phyloP scores from a whole-genome alignment of 2,888 invertebrate genomes.

The Amphipyra berbera region DNA sequence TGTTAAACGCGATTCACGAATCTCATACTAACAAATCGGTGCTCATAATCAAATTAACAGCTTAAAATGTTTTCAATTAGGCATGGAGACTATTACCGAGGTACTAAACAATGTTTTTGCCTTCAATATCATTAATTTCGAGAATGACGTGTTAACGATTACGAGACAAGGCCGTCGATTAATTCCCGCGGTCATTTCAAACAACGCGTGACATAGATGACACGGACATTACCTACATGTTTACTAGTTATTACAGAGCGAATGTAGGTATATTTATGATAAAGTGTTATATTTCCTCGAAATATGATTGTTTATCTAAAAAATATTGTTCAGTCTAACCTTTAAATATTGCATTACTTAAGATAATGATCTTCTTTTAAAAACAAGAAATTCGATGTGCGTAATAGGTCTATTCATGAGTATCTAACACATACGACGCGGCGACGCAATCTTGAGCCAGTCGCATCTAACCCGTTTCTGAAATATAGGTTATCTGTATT shows the following conservation, averaged over 20 bases:
- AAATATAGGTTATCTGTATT: not conserved
- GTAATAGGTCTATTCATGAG: too few species aligned
- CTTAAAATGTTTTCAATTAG: constrained; percentile 22
- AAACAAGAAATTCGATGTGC: too few species aligned
- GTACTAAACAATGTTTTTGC: constrained; percentile 30
- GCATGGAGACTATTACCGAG: constrained; percentile 10
- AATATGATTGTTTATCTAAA: constrained; percentile 26
- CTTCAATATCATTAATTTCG: constrained; percentile 48
- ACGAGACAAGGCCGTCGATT: constrained; percentile 61
- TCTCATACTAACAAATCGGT: not conserved
- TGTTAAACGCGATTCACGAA: not conserved
- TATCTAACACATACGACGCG: too few species aligned
- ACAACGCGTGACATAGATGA: constrained; percentile 52
- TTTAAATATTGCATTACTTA: not conserved
- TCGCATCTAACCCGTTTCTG: too few species aligned
- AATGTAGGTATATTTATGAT: constrained; percentile 16
- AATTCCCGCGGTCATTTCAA: constrained; percentile 61
- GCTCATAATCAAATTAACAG: constrained; percentile 15
- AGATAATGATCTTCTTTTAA: not conserved
- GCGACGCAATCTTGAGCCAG: too few species aligned
- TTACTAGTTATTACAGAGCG: constrained; percentile 12
- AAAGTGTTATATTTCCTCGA: constrained; percentile 11
- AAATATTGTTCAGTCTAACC: constrained; percentile 6
- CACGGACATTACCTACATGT: constrained; percentile 40
- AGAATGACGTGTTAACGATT: constrained; percentile 56